phyloP scores from a whole-genome alignment of 1,140 invertebrate species.

The Andricus grossulariae region DNA sequence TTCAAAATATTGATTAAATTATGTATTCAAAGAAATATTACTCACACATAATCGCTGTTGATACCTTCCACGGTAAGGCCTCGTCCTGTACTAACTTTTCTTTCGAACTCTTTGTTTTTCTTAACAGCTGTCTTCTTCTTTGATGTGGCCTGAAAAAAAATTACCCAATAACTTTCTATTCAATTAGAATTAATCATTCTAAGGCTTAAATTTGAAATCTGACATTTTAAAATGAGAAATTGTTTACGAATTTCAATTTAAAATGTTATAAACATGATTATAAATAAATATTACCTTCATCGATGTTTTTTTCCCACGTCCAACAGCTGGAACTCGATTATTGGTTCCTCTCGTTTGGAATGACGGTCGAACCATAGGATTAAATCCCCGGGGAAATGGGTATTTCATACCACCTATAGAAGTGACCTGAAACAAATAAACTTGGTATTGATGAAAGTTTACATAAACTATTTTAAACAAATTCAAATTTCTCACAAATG shows the following conservation, averaged over 20 bases:
- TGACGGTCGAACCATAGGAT: slow-evolving; percentile 61
- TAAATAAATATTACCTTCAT: slow-evolving; percentile 67
- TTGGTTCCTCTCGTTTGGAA: slow-evolving; percentile 65
- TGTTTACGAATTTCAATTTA: not conserved
- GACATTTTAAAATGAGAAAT: slow-evolving; percentile 30
- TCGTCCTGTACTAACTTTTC: slow-evolving; percentile 61
- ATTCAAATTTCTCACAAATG: not conserved
- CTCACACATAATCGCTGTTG: slow-evolving; percentile 66
- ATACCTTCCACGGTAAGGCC: slow-evolving; percentile 65
- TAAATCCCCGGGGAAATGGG: slow-evolving; percentile 65
- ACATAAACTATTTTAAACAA: not conserved
- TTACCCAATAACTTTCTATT: slow-evolving; percentile 44
- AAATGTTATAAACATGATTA: not conserved
- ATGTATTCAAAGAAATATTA: slow-evolving; percentile 26
- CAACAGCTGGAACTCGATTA: slow-evolving; percentile 55
- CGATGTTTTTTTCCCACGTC: slow-evolving; percentile 71
- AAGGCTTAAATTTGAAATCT: slow-evolving; percentile 33
- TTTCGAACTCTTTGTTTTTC: slow-evolving; percentile 71
- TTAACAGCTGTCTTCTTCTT: slow-evolving; percentile 69
- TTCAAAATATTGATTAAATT: slow-evolving; percentile 19
- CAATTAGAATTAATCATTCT: slow-evolving; percentile 38
- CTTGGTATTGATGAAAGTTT: not conserved
- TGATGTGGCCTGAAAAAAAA: slow-evolving; percentile 63
- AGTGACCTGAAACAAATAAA: slow-evolving; percentile 66
- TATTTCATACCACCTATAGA: slow-evolving; percentile 71